These are phyloP conservation scores for Zingel zingel DNA, from an alignment of 2,113 vertebrate species.

Conservation along the genomic window DNA sequence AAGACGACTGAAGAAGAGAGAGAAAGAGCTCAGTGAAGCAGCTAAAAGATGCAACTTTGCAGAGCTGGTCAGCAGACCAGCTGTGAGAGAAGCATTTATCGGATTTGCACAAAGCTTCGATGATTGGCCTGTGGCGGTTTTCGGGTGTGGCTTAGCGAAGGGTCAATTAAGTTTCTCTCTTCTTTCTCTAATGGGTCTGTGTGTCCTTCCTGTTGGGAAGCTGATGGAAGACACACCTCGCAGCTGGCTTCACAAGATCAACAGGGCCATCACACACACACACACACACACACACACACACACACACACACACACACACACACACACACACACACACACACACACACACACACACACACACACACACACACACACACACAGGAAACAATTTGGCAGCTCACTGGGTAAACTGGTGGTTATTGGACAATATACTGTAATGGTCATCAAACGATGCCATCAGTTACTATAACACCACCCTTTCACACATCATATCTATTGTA, in stretches of 20 bases:
- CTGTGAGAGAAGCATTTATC: too few species aligned
- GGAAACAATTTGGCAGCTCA: slow-evolving; percentile 73
- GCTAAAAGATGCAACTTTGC: too few species aligned
- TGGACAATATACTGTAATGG: slow-evolving; percentile 59
- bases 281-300: slow-evolving; percentile 8
- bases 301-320: slow-evolving; percentile 17
- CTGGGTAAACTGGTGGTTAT: slow-evolving; percentile 58
- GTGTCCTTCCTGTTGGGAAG: slow-evolving; percentile 66
- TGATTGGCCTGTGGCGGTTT: too few species aligned
- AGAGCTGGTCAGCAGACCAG: too few species aligned
- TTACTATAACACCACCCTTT: slow-evolving; percentile 39
- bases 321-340: not conserved
- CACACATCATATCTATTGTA: slow-evolving; percentile 30
- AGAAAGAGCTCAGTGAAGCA: too few species aligned
- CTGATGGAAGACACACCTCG: slow-evolving; percentile 65
- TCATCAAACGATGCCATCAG: slow-evolving; percentile 46
- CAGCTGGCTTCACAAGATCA: slow-evolving; percentile 59
- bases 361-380: slow-evolving; percentile 31
- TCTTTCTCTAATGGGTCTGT: slow-evolving; percentile 63
- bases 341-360: not conserved
- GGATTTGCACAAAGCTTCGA: too few species aligned
- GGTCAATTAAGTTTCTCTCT: slow-evolving; percentile 66
- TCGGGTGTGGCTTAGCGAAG: too few species aligned
- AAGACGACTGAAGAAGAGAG: too few species aligned
- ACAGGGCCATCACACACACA: not conserved